Evolutionary conservation across 2,113 vertebrate genomes (phyloP), one percentile per base, ranked within the genome.

Genomic region (Agapornis roseicollis): DNA sequence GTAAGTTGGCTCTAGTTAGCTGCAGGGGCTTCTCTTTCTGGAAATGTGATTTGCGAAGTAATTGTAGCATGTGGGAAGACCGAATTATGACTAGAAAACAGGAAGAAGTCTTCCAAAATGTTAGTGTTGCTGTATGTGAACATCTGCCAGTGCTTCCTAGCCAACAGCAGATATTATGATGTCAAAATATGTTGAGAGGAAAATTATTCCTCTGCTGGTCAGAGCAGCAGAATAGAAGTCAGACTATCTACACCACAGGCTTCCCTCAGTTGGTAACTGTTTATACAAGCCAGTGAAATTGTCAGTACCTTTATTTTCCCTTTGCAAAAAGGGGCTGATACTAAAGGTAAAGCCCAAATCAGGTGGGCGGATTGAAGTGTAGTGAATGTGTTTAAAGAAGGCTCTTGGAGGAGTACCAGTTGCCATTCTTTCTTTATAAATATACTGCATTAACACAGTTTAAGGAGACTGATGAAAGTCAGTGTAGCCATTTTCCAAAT

Each of bases 71-170:
- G 55, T 83, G 94, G 71, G 68, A 85, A 95, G 70, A 80, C 63
- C 61, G 22, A 78, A 72, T 89, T 93, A 84, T 66, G 80, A 93
- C 64, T 53, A 92, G 80, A 91, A 90, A 95, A 72, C 56, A 79
- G 85, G 77, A 78, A 73, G n/a, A 95, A 95, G 52, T 93, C 80
- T 96, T 96, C 39, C 82, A 79, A 93, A 93, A 84, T 49, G 61
- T 74, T 93, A 71, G 31, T 76, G 44, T 47, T 89, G 65, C 73
- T 90, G 9, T 49, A 46, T 66, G 46, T 81, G 85, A 86, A 81
- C 92, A 95, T 89, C 90, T 95, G 90, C 93, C 92, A 93, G 72
- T 61, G 24, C 80, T 90, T 93, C 49, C 44, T 92, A 94, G 83
- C 88, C 80, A 92, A 63, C 28, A 92, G 65, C 49, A 94, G 85